Evolutionary conservation across 2,113 vertebrate genomes (phyloP), one percentile per base, ranked within the genome.

Genomic region (Apodemus speciosus): DNA sequence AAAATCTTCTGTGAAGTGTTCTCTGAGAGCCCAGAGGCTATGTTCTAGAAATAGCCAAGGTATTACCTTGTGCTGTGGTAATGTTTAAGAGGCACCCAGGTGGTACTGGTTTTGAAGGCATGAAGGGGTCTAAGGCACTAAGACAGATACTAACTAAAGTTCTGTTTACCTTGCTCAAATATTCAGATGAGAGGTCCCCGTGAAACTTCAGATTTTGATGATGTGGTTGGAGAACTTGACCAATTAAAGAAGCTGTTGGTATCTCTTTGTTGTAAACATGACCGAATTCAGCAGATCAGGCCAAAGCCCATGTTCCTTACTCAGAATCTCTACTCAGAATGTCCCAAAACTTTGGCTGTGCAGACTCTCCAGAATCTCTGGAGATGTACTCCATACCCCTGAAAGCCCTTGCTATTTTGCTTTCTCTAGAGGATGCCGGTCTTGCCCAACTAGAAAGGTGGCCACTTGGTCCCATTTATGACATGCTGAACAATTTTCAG

Each of bases 141-240:
- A 46, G 43, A 46, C 43, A 46, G 77, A 90, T 83, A 25, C 51
- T 92, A 94, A 83, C 72, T 94, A 58, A 90, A 88, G 85, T 77
- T 93, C 88, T 73, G 43, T 51, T 95, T 92, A 66, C 69, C 25
- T 81, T 92, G 38, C 86, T 90, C 88, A 86, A 85, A 90, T 43
- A 83, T 79, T 49, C 23, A 83, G 14, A 56, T 53, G 95, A 53
- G 62, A 92, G 62, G 27, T 9, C 83, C 58, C 14, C n/a, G 35
- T 93, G 91, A 92, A 86, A 89, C 43, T 69, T 68, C 23, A 35
- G 38, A 83, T 92, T 92, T 88, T 9, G 87, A 84, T 32, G 87
- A 46, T 16, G 25, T 92, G 32, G 21, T 46, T 85, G 69, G 30
- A 85, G 62, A 92, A 88, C 40, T 46, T 11, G 46, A 79, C 49